phyloP scores from a whole-genome alignment of 2,113 vertebrate genomes.

The Lynx canadensis region DNA sequence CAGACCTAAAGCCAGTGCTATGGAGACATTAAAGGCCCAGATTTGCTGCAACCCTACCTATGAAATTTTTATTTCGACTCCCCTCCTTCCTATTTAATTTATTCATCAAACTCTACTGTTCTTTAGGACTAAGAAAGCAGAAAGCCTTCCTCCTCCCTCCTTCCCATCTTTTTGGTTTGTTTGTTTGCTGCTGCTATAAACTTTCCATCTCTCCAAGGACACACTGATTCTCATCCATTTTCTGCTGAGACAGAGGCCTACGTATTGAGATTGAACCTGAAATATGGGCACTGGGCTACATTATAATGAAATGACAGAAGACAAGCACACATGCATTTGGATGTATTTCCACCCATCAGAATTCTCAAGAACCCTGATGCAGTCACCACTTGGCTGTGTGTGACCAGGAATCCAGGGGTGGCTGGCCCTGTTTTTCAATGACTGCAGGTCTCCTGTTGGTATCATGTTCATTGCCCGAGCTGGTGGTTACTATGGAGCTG shows the following conservation, averaged over 20 bases:
- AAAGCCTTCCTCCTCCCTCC: neutral
- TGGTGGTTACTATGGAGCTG: neutral
- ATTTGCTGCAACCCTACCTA: neutral
- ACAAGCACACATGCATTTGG: neutral
- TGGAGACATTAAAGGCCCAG: neutral
- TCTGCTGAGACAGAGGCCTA: neutral
- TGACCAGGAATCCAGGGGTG: neutral
- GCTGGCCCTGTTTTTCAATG: neutral
- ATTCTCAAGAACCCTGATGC: neutral
- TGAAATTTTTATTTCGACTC: neutral
- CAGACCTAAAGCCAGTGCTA: neutral
- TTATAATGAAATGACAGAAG: neutral
- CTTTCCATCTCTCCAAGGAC: neutral
- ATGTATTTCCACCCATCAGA: neutral
- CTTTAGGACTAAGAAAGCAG: conserved; percentile 25
- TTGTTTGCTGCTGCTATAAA: neutral
- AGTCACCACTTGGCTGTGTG: neutral
- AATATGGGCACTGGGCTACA: neutral
- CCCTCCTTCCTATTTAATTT: neutral
- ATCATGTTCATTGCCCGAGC: neutral
- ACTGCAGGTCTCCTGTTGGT: neutral
- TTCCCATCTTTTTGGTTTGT: neutral
- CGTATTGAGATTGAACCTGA: neutral
- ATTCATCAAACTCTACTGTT: neutral
- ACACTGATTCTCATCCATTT: neutral